A percentile compares a stretch with the other conserved stretches of the same genome.
phyloP scores from a whole-genome alignment of 1,140 invertebrate genomes.

The Diorhabda sublineata region DNA sequence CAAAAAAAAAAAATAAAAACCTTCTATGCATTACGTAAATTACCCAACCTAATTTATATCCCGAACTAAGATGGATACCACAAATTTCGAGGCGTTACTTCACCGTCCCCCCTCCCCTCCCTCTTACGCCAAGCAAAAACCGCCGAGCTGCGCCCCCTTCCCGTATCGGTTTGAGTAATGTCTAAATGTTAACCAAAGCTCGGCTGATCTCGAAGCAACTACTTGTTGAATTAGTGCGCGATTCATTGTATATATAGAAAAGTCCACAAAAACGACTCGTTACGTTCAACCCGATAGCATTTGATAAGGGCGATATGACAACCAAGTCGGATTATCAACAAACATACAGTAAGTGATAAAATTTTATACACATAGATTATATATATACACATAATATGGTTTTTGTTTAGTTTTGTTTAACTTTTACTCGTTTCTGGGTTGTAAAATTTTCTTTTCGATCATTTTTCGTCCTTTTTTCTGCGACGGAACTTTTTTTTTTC shows the following conservation, averaged over 20 bases:
- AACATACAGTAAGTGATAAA: slow-evolving; percentile 48
- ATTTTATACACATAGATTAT: slow-evolving; percentile 45
- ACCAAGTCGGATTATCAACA: slow-evolving; percentile 46
- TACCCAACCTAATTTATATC: slow-evolving; percentile 11
- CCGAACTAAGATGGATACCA: slow-evolving; percentile 14
- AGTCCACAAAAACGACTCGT: slow-evolving; percentile 9
- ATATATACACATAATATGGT: too few species aligned
- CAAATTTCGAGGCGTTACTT: slow-evolving; percentile 21
- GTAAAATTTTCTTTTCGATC: too few species aligned
- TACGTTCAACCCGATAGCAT: slow-evolving; percentile 35
- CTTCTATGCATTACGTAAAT: background rate
- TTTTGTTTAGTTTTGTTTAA: too few species aligned
- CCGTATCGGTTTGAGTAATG: slow-evolving; percentile 17
- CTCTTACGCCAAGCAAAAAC: background rate
- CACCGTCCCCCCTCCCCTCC: slow-evolving; percentile 23
- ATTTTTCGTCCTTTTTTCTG: too few species aligned
- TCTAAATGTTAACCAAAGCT: slow-evolving; percentile 18
- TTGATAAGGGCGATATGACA: slow-evolving; percentile 44
- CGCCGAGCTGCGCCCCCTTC: slow-evolving; percentile 24
- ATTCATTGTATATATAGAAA: slow-evolving; percentile 13
- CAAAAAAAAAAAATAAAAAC: too few species aligned
- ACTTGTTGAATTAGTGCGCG: slow-evolving; percentile 15
- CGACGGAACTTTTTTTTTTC: too few species aligned
- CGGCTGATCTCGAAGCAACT: slow-evolving; percentile 22
- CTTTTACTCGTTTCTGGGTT: too few species aligned